These are phyloP conservation scores for Pagetopsis macropterus DNA, from an alignment of 2,797 vertebrate genomes.

Conservation along the genomic window DNA sequence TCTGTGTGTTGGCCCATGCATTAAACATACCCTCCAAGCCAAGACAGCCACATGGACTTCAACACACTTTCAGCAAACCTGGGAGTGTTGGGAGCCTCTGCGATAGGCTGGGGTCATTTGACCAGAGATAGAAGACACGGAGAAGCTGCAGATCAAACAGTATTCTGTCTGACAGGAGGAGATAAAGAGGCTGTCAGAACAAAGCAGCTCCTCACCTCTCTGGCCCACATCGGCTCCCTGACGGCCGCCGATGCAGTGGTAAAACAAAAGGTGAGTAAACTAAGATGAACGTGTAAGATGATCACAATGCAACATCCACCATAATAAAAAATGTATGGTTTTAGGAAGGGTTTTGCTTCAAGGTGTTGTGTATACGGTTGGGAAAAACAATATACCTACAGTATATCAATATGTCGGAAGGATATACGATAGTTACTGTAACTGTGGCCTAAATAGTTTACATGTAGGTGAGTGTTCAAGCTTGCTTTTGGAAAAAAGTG, in stretches of 20 bases:
- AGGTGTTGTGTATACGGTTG: constrained; percentile 12
- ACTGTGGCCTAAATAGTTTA: background rate
- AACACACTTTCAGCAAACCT: constrained; percentile 37
- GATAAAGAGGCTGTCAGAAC: constrained; percentile 83
- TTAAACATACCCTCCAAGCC: constrained; percentile 28
- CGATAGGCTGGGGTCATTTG: constrained; percentile 70
- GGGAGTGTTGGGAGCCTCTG: constrained; percentile 42
- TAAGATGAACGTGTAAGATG: constrained; percentile 66
- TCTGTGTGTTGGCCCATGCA: constrained; percentile 6
- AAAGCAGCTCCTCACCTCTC: constrained; percentile 78
- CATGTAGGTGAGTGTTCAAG: background rate
- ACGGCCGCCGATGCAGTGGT: constrained; percentile 61
- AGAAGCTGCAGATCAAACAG: constrained; percentile 80
- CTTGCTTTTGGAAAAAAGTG: too few relatives aligned
- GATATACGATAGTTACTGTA: background rate
- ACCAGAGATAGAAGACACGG: constrained; percentile 68
- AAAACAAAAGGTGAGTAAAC: constrained; percentile 74
- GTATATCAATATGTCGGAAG: constrained; percentile 15
- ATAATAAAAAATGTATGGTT: constrained; percentile 50
- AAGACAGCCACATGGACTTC: constrained; percentile 31
- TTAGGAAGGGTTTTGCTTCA: constrained; percentile 23
- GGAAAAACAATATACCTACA: constrained; percentile 3
- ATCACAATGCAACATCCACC: constrained; percentile 56
- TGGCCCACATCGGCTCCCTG: constrained; percentile 71
- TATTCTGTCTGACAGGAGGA: constrained; percentile 80